Evolutionary conservation across 2,113 vertebrate genomes (phyloP).

Genomic region (Tragelaphus scriptus): DNA sequence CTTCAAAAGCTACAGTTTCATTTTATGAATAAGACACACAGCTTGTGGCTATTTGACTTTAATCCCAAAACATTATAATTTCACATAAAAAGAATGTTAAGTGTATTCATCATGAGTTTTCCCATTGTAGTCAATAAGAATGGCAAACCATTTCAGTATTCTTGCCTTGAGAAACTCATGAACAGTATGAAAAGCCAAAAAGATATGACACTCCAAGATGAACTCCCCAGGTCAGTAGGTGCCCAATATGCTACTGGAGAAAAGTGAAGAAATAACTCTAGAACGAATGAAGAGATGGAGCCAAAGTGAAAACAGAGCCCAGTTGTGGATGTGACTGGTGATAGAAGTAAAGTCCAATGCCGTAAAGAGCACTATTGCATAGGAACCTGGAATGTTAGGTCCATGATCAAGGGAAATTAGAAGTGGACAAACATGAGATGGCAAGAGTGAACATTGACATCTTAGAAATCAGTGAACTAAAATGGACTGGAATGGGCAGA

Average conservation of each 20-base stretch:
- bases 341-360: not conserved
- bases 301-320: not conserved
- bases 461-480: not conserved
- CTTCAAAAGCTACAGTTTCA: not conserved
- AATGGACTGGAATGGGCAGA: not conserved
- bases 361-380: not conserved
- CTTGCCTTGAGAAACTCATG: not conserved
- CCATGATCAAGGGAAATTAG: not conserved
- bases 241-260: not conserved
- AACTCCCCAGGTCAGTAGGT: not conserved
- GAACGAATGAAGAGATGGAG: not conserved
- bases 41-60: not conserved
- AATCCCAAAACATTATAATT: not conserved
- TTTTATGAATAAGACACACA: constrained; percentile 14
- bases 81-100: not conserved
- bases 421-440: not conserved
- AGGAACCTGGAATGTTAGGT: not conserved
- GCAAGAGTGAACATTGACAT: not conserved
- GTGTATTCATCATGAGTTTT: not conserved
- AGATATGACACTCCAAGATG: not conserved
- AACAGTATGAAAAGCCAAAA: not conserved
- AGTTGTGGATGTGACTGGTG: not conserved
- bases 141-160: not conserved
- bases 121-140: not conserved
- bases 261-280: not conserved